These are phyloP conservation scores for Dreissena polymorpha DNA, from an alignment of 1,140 invertebrate genomes.

Conservation along the genomic window DNA sequence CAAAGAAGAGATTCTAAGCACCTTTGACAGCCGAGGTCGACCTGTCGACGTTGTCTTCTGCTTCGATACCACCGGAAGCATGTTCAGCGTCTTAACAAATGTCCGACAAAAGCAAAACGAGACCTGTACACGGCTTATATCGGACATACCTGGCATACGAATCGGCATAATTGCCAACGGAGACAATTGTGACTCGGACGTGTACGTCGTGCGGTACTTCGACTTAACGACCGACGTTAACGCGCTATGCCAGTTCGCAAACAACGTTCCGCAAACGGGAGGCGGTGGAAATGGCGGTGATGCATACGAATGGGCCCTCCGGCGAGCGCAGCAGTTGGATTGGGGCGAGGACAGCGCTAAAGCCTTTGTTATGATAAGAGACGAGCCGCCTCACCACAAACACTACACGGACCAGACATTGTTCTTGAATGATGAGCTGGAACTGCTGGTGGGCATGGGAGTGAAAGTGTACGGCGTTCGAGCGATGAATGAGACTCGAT, in stretches of 20 bases:
- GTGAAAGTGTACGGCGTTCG: constrained; percentile 76
- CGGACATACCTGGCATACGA: constrained; percentile 73
- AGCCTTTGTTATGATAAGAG: constrained; percentile 75
- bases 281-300: constrained; percentile 63
- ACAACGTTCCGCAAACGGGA: constrained; percentile 60
- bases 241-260: constrained; percentile 65
- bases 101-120: constrained; percentile 37
- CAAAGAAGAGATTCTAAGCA: constrained; percentile 64
- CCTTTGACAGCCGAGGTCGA: constrained; percentile 66
- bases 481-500: constrained; percentile 44
- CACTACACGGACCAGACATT: constrained; percentile 72
- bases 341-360: constrained; percentile 77
- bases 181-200: constrained; percentile 71
- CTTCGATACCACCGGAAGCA: constrained; percentile 76
- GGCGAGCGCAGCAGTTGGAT: constrained; percentile 71
- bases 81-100: constrained; percentile 63
- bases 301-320: constrained; percentile 74
- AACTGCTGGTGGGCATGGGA: constrained; percentile 72
- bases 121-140: constrained; percentile 67
- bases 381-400: constrained; percentile 68
- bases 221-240: constrained; percentile 74
- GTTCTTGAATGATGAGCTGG: constrained; percentile 70
- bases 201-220: constrained; percentile 65
- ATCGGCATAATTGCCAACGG: constrained; percentile 75
- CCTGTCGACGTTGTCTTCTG: constrained; percentile 75